Evolutionary conservation across 2,888 invertebrate species (phyloP).

Genomic region (Cremastinae sp.): DNA sequence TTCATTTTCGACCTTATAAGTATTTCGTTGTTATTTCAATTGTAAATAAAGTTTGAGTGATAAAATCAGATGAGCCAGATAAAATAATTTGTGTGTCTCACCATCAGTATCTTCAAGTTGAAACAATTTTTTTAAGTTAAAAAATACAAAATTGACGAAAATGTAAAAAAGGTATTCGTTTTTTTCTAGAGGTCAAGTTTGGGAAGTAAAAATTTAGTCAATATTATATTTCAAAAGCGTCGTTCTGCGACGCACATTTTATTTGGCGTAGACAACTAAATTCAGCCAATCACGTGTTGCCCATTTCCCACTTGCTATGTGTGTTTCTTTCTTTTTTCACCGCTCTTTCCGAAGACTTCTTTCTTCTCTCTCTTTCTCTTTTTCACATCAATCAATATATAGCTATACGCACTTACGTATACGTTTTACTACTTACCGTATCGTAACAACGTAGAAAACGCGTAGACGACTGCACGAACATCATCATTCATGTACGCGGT

Average conservation of each 20-base stretch:
- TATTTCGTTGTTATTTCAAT: no score
- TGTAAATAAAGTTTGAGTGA: no score
- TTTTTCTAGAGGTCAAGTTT: background rate
- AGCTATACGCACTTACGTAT: constrained; percentile 28
- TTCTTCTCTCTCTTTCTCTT: constrained; percentile 14
- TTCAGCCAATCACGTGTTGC: constrained; percentile 50
- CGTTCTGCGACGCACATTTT: constrained; percentile 23
- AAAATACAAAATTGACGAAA: no score
- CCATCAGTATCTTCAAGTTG: no score
- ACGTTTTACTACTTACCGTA: constrained; percentile 25
- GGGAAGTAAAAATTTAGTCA: background rate
- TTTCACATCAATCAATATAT: constrained; percentile 19
- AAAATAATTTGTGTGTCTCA: no score
- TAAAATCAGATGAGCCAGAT: no score
- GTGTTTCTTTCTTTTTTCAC: constrained; percentile 8
- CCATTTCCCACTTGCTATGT: constrained; percentile 9
- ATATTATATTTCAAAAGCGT: constrained; percentile 7
- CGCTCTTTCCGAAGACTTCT: background rate
- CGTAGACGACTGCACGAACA: constrained; percentile 23
- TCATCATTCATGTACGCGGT: constrained; percentile 45
- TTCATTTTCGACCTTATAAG: no score
- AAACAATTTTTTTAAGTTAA: no score
- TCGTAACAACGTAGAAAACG: constrained; percentile 42
- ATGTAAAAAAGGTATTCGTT: no score
- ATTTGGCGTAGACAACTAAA: constrained; percentile 20